Conservation (phyloP, 2,113 vertebrate genomes). For the Bombycilla garrulus region DNA sequence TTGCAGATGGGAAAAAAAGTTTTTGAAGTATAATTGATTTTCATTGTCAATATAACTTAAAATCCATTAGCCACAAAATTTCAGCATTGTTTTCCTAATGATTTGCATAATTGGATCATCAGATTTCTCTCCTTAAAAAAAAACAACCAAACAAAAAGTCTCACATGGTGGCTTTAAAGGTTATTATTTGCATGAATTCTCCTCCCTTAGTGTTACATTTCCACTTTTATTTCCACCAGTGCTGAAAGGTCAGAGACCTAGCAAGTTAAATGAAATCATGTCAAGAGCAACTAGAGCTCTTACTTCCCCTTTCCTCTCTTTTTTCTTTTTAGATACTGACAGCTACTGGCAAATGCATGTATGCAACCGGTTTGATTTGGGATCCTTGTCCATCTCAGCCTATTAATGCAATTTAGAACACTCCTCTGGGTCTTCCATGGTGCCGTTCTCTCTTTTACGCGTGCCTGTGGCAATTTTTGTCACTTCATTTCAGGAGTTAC, state of each 20-base stretch:
- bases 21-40: slow-evolving; percentile 66
- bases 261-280: slow-evolving; percentile 47
- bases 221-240: slow-evolving; percentile 16
- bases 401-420: neutral
- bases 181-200: slow-evolving; percentile 53
- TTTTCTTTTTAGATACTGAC: neutral
- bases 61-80: slow-evolving; percentile 68
- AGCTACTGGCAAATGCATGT: neutral
- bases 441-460: neutral
- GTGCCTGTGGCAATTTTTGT: neutral
- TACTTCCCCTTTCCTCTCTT: neutral
- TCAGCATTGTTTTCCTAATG: slow-evolving; percentile 68
- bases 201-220: slow-evolving; percentile 11
- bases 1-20: slow-evolving; percentile 32
- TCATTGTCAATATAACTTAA: slow-evolving; percentile 68
- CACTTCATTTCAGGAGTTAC: neutral
- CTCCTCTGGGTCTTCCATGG: neutral
- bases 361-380: neutral
- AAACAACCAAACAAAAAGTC: neutral
- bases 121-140: slow-evolving; percentile 32
- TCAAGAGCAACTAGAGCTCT: slow-evolving; percentile 26
- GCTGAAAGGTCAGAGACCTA: slow-evolving; percentile 49
- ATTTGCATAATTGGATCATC: slow-evolving; percentile 68
- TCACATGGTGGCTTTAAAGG: slow-evolving; percentile 32
- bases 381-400: neutral